Evolutionary conservation across 2,113 vertebrate genomes (phyloP), one percentile per base, ranked within the genome.

Genomic region (Sula dactylatra): DNA sequence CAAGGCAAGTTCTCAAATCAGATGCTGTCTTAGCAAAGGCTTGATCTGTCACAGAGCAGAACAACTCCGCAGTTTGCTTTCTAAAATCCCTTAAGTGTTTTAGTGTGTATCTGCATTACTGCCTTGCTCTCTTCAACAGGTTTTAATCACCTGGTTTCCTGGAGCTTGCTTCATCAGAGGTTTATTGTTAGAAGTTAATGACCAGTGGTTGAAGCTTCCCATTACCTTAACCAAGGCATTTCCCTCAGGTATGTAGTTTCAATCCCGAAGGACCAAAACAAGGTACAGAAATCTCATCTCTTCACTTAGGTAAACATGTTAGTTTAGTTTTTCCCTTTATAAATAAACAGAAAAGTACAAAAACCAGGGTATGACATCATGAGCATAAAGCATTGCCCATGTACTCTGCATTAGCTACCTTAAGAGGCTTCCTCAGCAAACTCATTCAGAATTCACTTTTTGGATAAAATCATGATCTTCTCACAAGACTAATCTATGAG

Each of bases 181-280:
- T 82, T 87, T 32, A 15, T 24, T 66, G 13, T 54, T 71, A 40
- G 64, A 65, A 93, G 49, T 27, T 81, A 78, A 73, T 52, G 20
- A 49, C 12, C 34, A 62, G 45, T 36, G 38, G 16, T 4, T 70
- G 69, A 89, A 81, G 32, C 15, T 55, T 94, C 52, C 26, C 20
- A 11, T 62, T 84, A 70, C 31, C 45, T 64, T 49, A 49, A 70
- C 19, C 13, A 62, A 93, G 15, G 8, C 11, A 47, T 62, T 80
- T 86, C 45, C 27, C 34, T 69, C 31, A 49, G 13, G 49, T 44
- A 29, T 0, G 0, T 26, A 3, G 7, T 64, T 89, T 84, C 32
- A 74, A 2, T 66, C 47, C 15, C 9, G 5, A 93, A 64, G 12
- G 18, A 4, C 1, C 24, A 64, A 82, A 84, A 50, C 0, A 0